Evolutionary conservation across 2,113 vertebrate genomes (phyloP).

Genomic region (Romanogobio albipinnatus): DNA sequence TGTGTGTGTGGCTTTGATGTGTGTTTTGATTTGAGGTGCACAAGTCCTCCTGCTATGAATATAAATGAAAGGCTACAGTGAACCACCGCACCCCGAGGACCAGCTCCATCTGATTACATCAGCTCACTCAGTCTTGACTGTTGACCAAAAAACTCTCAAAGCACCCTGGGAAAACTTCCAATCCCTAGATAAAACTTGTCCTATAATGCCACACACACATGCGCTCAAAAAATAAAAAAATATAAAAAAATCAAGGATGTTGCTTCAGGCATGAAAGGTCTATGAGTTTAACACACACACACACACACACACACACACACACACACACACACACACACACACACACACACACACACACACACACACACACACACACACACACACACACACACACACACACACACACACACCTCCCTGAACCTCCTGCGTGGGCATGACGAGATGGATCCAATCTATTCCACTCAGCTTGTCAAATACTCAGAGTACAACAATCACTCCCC

Average conservation of each 20-base stretch:
- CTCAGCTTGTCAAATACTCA: slow-evolving; percentile 45
- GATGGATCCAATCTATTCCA: slow-evolving; percentile 49
- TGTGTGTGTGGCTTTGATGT: slow-evolving; percentile 46
- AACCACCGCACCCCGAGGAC: slow-evolving; percentile 34
- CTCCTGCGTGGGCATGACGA: slow-evolving; percentile 27
- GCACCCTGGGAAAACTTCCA: slow-evolving; percentile 15
- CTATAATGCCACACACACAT: not conserved
- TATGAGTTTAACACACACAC: not conserved
- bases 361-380: slow-evolving; percentile 10
- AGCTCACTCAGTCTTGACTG: slow-evolving; percentile 37
- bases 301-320: slow-evolving; percentile 22
- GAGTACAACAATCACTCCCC: slow-evolving; percentile 34
- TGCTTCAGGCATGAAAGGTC: slow-evolving; percentile 41
- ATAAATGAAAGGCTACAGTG: slow-evolving; percentile 50
- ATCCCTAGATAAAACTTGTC: not conserved
- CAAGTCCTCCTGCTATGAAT: slow-evolving; percentile 47
- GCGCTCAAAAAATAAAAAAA: not conserved
- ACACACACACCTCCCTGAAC: slow-evolving; percentile 3
- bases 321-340: slow-evolving; percentile 18
- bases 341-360: slow-evolving; percentile 17
- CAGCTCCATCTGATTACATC: slow-evolving; percentile 53
- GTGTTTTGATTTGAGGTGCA: slow-evolving; percentile 51
- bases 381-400: slow-evolving; percentile 4
- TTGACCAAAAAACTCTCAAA: slow-evolving; percentile 5
- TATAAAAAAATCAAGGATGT: not conserved